phyloP scores from a whole-genome alignment of 2,797 vertebrate species.

The Gymnoscopelus braueri region DNA sequence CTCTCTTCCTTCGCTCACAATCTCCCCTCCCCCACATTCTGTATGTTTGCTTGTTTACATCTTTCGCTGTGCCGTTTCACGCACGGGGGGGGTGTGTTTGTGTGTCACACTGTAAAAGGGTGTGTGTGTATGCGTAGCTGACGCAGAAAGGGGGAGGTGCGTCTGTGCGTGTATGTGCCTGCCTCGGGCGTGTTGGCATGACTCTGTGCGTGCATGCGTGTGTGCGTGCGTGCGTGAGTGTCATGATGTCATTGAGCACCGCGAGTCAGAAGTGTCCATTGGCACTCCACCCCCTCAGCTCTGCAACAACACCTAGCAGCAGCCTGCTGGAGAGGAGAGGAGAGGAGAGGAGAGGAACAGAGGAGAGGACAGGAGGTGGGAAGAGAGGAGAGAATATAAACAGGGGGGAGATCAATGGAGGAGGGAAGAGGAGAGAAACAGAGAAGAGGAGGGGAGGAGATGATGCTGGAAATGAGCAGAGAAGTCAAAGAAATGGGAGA shows the following conservation, averaged over 20 bases:
- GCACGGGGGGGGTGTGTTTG: constrained; percentile 17
- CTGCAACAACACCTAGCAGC: constrained; percentile 62
- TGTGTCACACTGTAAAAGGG: background rate
- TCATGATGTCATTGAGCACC: constrained; percentile 77
- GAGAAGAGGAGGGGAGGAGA: constrained; percentile 20
- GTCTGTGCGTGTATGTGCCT: constrained; percentile 1
- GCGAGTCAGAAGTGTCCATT: constrained; percentile 67
- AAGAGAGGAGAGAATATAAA: constrained; percentile 23
- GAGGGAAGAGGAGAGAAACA: constrained; percentile 17
- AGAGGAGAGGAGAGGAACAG: constrained; percentile 49
- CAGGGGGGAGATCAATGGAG: no score
- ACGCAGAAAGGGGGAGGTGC: constrained; percentile 11
- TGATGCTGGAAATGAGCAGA: constrained; percentile 53
- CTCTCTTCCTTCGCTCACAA: constrained; percentile 40
- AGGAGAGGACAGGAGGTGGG: constrained; percentile 9
- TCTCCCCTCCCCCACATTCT: constrained; percentile 67
- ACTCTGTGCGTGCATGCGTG: constrained; percentile 9
- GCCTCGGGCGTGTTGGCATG: background rate
- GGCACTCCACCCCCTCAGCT: constrained; percentile 57
- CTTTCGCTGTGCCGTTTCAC: constrained; percentile 48
- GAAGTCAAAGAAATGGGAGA: constrained; percentile 22
- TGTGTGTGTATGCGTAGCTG: constrained; percentile 18
- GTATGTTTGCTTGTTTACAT: constrained; percentile 76
- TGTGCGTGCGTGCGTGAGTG: constrained; percentile 47
- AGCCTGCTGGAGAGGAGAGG: constrained; percentile 50